A percentile compares a stretch with the other conserved stretches of the same genome.
Conservation (phyloP, 2,888 invertebrate genomes). For the Caenorhabditis plicata region DNA sequence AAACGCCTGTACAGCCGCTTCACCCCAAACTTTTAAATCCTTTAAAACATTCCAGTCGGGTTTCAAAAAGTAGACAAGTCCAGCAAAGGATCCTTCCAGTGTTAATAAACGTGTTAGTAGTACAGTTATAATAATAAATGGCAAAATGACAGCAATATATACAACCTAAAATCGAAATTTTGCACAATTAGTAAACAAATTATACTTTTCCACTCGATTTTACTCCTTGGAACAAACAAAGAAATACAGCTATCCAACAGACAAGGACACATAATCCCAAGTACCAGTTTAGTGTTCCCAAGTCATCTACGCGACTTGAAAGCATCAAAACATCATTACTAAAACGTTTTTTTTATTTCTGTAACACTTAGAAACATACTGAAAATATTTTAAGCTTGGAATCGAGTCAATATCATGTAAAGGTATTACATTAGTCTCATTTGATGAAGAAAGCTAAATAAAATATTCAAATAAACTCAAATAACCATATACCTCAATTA, state of each 20-base stretch:
- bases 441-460: constrained; percentile 11
- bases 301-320: constrained; percentile 51
- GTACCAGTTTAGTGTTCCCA: constrained; percentile 69
- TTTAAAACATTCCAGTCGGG: constrained; percentile 69
- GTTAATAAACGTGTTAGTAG: constrained; percentile 79
- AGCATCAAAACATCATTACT: constrained; percentile 63
- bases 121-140: constrained; percentile 70
- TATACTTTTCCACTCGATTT: constrained; percentile 77
- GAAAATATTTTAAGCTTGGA: constrained; percentile 70
- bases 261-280: constrained; percentile 77
- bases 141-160: constrained; percentile 69
- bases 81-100: constrained; percentile 78
- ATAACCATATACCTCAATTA: constrained; percentile 19
- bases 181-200: neutral
- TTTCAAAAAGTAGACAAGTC: constrained; percentile 79
- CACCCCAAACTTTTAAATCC: constrained; percentile 80
- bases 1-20: constrained; percentile 84
- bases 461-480: neutral
- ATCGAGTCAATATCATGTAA: constrained; percentile 55
- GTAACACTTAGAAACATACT: constrained; percentile 42
- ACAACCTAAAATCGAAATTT: constrained; percentile 65
- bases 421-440: constrained; percentile 22
- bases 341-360: constrained; percentile 19
- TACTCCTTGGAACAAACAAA: constrained; percentile 79
- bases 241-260: constrained; percentile 80